These are phyloP conservation scores for Drosophila pseudotakahashii DNA, from an alignment of 2,888 invertebrate genomes.

Conservation along the genomic window DNA sequence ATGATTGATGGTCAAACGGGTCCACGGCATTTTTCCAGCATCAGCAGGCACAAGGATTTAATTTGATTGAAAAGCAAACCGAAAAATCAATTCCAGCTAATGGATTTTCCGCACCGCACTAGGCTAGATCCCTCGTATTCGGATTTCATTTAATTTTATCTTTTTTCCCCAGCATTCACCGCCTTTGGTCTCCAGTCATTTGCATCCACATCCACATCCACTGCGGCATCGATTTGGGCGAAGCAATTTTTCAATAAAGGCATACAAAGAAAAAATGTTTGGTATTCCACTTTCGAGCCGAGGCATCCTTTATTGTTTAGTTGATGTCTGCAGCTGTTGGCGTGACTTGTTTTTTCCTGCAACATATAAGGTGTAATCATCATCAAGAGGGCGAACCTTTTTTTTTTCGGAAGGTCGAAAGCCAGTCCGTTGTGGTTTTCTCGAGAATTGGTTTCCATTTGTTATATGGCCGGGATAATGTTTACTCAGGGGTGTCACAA, in stretches of 20 bases:
- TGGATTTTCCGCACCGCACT: slow-evolving; percentile 51
- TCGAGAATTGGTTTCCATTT: slow-evolving; percentile 20
- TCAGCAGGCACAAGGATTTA: slow-evolving; percentile 50
- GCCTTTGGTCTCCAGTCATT: slow-evolving; percentile 23
- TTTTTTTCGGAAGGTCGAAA: slow-evolving; percentile 16
- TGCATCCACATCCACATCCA: slow-evolving; percentile 30
- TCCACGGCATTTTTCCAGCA: slow-evolving; percentile 36
- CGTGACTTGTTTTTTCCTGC: slow-evolving; percentile 17
- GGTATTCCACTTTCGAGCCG: slow-evolving; percentile 35
- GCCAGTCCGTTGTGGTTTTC: slow-evolving; percentile 12
- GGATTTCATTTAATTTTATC: slow-evolving; percentile 36
- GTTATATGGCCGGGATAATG: neutral
- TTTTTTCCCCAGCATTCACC: slow-evolving; percentile 3
- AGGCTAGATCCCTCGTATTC: slow-evolving; percentile 35
- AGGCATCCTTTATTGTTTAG: slow-evolving; percentile 37
- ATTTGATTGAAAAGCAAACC: slow-evolving; percentile 61
- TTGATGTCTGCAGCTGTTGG: slow-evolving; percentile 33
- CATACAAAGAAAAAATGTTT: slow-evolving; percentile 40
- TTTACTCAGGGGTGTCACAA: slow-evolving; percentile 3
- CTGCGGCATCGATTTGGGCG: slow-evolving; percentile 39
- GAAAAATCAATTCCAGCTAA: slow-evolving; percentile 54
- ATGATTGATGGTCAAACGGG: slow-evolving; percentile 64
- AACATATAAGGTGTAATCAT: slow-evolving; percentile 40
- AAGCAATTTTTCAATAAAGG: slow-evolving; percentile 43
- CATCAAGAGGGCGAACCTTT: slow-evolving; percentile 29